phyloP scores from a whole-genome alignment of 1,140 invertebrate genomes.

The Paramacrobiotus metropolitanus region DNA sequence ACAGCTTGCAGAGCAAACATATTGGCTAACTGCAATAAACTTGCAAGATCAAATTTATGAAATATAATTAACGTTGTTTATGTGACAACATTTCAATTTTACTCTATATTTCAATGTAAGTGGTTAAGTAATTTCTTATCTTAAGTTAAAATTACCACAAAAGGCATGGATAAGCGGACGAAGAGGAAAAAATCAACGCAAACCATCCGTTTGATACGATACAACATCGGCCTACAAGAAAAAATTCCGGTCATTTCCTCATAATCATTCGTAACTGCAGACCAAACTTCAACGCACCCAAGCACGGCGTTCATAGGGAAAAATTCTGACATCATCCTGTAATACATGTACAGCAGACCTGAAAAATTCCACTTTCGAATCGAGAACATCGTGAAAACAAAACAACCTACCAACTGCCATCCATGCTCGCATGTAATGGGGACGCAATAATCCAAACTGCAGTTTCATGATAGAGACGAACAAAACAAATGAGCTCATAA shows the following conservation, averaged over 20 bases:
- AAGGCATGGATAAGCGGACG: neutral
- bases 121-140: too few species aligned
- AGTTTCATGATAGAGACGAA: neutral
- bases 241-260: too few species aligned
- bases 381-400: neutral
- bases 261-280: too few species aligned
- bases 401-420: neutral
- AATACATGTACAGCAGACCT: constrained; percentile 24
- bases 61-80: neutral
- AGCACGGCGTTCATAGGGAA: constrained; percentile 25
- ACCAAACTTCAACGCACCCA: too few species aligned
- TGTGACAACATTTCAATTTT: neutral
- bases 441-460: neutral
- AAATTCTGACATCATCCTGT: constrained; percentile 21
- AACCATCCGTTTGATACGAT: constrained; percentile 23
- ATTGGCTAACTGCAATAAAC: neutral
- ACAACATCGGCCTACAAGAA: constrained; percentile 24
- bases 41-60: neutral
- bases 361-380: neutral
- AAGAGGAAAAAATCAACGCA: neutral
- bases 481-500: neutral
- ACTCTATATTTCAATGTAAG: neutral
- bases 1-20: constrained; percentile 23
- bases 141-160: neutral
- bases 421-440: neutral